Evolutionary conservation across 2,797 vertebrate genomes (phyloP).

Genomic region (Cichlasoma orientale): DNA sequence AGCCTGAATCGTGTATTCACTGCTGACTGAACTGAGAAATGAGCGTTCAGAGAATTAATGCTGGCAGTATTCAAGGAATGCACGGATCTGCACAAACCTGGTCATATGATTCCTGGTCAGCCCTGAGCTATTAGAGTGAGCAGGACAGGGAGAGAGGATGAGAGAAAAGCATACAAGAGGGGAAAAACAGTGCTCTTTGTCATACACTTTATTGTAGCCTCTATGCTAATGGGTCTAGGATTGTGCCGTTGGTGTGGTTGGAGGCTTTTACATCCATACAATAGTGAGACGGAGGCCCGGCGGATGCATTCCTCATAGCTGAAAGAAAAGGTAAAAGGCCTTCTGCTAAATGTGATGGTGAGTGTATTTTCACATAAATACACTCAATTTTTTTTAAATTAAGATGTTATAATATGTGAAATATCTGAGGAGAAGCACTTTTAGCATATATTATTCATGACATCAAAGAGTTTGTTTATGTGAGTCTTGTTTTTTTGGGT

Average conservation of each 20-base stretch:
- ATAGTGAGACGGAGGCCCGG: conserved; percentile 3
- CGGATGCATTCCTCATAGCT: conserved; percentile 3
- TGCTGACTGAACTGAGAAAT: conserved; percentile 3
- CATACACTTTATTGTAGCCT: conserved; percentile 13
- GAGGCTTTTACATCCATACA: conserved; percentile 7
- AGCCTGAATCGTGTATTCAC: neutral
- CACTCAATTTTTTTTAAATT: neutral
- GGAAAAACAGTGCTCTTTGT: neutral
- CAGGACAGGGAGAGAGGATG: neutral
- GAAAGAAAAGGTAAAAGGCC: conserved; percentile 14
- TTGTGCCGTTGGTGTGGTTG: neutral
- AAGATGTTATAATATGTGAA: neutral
- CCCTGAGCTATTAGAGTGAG: conserved; percentile 55
- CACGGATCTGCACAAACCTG: conserved; percentile 33
- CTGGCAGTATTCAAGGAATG: conserved; percentile 28
- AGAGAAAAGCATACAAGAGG: conserved; percentile 20
- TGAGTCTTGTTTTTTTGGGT: neutral
- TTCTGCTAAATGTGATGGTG: neutral
- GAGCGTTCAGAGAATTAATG: conserved; percentile 41
- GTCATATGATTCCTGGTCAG: conserved; percentile 76
- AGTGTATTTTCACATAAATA: neutral
- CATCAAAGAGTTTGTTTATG: neutral
- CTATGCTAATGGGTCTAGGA: conserved; percentile 7
- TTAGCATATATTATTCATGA: neutral
- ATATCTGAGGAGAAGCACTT: neutral